Conservation (phyloP, 2,797 vertebrate species). For the Capromys pilorides region DNA sequence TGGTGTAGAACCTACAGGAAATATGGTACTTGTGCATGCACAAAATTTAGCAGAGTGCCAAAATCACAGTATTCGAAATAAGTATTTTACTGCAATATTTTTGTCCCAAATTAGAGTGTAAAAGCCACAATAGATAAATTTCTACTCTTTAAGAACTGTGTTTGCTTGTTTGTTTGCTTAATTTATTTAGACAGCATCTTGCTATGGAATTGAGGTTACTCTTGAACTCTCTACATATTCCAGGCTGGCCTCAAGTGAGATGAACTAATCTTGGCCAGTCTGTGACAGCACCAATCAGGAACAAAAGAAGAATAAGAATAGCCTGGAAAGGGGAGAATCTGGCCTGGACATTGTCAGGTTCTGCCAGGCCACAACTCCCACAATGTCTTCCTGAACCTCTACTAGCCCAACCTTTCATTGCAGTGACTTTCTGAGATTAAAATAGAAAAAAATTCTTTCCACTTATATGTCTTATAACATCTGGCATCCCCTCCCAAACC, state of each 20-base stretch:
- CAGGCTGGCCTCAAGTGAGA: background rate
- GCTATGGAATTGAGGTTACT: background rate
- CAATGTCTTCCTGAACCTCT: background rate
- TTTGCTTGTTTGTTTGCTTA: background rate
- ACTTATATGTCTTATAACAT: conserved; percentile 16
- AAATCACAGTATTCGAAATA: background rate
- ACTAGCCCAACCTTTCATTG: background rate
- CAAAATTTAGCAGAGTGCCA: background rate
- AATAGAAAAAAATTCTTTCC: background rate
- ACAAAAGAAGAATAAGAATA: background rate
- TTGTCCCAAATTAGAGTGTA: conserved; percentile 14
- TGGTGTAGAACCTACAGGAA: background rate
- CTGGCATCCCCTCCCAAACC: background rate
- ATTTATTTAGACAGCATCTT: background rate
- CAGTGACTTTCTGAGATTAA: conserved; percentile 27
- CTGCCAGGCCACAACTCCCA: background rate
- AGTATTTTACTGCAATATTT: conserved; percentile 23
- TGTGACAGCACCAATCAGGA: background rate
- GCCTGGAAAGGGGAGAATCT: background rate
- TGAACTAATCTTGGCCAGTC: background rate
- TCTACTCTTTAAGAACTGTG: background rate
- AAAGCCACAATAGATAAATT: conserved; percentile 1
- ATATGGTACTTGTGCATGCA: background rate
- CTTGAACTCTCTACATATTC: background rate
- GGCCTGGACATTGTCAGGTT: background rate